phyloP scores from a whole-genome alignment of 2,888 invertebrate species.

The Ceraclea dissimilis region DNA sequence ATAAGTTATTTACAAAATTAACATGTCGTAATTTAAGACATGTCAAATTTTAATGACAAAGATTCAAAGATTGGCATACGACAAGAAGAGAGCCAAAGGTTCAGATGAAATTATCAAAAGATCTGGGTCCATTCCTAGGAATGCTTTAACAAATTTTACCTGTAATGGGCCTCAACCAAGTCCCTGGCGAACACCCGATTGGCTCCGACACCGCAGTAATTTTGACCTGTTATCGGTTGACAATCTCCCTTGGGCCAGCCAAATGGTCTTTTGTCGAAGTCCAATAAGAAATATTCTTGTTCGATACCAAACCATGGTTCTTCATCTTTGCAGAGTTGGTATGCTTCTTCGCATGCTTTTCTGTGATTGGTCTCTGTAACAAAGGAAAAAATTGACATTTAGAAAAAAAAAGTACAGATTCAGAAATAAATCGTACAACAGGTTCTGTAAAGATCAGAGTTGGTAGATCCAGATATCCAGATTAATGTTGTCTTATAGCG shows the following conservation, averaged over 20 bases:
- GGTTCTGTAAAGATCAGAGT: too few species aligned
- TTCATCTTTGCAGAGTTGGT: slow-evolving; percentile 56
- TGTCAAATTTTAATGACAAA: too few species aligned
- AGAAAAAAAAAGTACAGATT: too few species aligned
- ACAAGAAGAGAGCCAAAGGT: too few species aligned
- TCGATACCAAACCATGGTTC: slow-evolving; percentile 90
- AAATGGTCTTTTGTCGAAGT: slow-evolving; percentile 79
- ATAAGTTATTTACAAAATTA: too few species aligned
- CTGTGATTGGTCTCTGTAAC: slow-evolving; percentile 60
- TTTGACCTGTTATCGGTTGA: slow-evolving; percentile 88
- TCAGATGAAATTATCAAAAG: too few species aligned
- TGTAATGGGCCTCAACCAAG: slow-evolving; percentile 75
- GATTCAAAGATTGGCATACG: too few species aligned
- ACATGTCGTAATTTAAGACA: too few species aligned
- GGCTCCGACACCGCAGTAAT: slow-evolving; percentile 95
- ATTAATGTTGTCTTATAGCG: too few species aligned
- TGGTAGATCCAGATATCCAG: too few species aligned
- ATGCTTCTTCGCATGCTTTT: slow-evolving; percentile 59
- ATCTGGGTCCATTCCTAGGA: too few species aligned
- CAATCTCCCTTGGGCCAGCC: slow-evolving; percentile 93
- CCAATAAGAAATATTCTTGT: slow-evolving; percentile 84
- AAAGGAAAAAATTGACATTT: background rate
- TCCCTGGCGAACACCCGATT: slow-evolving; percentile 89
- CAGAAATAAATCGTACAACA: too few species aligned
- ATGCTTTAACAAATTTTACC: background rate